Evolutionary conservation across 2,113 vertebrate genomes (phyloP), one percentile per base, ranked within the genome.

Genomic region (Vombatus ursinus): DNA sequence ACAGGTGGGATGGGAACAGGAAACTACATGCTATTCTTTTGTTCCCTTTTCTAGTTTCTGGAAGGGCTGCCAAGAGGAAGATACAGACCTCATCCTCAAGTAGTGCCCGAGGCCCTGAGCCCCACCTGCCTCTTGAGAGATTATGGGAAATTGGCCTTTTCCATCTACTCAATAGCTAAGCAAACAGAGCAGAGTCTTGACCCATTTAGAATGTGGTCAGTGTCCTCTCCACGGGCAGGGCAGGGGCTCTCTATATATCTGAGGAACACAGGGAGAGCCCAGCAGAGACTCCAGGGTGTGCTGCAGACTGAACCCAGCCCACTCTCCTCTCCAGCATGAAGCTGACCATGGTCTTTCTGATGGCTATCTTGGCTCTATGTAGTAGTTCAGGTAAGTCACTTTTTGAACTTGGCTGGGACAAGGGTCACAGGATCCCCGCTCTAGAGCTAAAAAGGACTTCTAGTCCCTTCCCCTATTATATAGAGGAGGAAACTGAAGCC

Each of bases 51-150:
- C 48, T n/a, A 23, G 8, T 84, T 23, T 44, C 8, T 50, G 52
- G 90, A 93, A 90, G 24, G 14, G 14, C 37, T 90, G 97, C 97
- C 97, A 97, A 97, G 93, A 97, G 97, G 97, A 98, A 98, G 7
- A 3, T 19, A 44, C 2, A 92, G 68, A 50, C 89, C 44, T 8
- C 1, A 31, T 92, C 52, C 84, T 28, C 6, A 22, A 94, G 61
- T 0, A 0, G 94, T 9, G 44, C 48, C 2, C 48, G 31, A 77
- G 77, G 92, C 23, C 12, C 37, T 3, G 0, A 47, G 28, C 16
- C 89, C 96, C 95, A 92, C 96, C 93, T 96, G 91, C 24, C 57
- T 92, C 84, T 48, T 14, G 16, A 1, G 48, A 57, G 48, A 91
- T 52, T 92, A 89, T 89, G 96, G 97, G 96, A 96, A 97, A 91